Base-by-base conservation (phyloP, 1,140 invertebrate genomes). In the Chironomus tepperi region DNA sequence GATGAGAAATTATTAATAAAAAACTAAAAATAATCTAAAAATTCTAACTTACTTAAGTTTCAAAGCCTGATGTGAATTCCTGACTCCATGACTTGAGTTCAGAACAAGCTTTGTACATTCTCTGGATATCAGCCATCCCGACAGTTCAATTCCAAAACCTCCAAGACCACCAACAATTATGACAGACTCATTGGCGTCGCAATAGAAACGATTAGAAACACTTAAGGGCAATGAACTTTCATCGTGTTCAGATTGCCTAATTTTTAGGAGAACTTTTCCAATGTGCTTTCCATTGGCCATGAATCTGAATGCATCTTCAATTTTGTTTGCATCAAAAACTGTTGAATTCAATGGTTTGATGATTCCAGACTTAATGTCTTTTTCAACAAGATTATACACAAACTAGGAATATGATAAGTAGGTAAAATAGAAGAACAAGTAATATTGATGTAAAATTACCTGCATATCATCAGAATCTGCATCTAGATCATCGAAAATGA, bases 251-350 rank as follows among this genome's bases (percentile, higher is more conserved):
- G 89, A 87, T 7, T 86, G 83, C 2, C 85, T 82, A 18, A 93
- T 87, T 80, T 42, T 24, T 7, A 65, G 18, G 73, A 76, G 34
- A 75, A 92, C 90, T 86, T 94, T 94, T 75, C 92, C 92, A 75
- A 92, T 90, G 80, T 94, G 92, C 84, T 92, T 92, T 15, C 92
- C 92, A 75, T 88, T 85, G 7, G 90, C 89, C 92, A 94, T 93
- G 77, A 88, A 88, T 74, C 87, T 81, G 80, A 89, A 85, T 8
- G 85, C 85, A 21, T 78, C 75, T 77, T 87, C 85, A 6, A 86
- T 34, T 72, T 88, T 78, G 10, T 84, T 78, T n/a, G 77, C 78
- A 15, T 79, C 74, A 75, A 86, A 87, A 10, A 84, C 79, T 7
- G 81, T 83, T 6, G 78, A 75, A 5, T 77, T 78, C 0, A 88